These are phyloP conservation scores for Pelodiscus sinensis DNA, from an alignment of 2,113 vertebrate genomes.

Conservation along the genomic window DNA sequence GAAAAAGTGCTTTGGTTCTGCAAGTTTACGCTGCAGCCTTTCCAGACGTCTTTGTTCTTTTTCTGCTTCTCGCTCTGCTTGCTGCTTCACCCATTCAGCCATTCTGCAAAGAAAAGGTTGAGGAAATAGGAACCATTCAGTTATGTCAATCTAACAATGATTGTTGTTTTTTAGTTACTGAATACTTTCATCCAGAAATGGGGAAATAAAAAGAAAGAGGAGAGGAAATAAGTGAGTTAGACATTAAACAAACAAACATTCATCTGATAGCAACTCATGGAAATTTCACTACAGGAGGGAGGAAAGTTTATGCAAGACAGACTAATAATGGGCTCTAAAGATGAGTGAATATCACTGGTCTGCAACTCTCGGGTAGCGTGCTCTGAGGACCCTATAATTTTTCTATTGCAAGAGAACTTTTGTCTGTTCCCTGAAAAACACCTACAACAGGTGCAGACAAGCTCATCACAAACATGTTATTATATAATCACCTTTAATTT, in stretches of 20 bases:
- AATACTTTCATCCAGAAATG: not conserved
- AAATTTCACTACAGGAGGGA: not conserved
- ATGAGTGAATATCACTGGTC: rapidly evolving
- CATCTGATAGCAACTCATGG: not conserved
- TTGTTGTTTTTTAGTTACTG: not conserved
- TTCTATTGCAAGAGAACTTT: not conserved
- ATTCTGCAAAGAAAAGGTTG: constrained; percentile 80
- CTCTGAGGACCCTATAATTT: not conserved
- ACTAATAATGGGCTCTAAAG: not conserved
- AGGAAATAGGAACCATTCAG: rapidly evolving
- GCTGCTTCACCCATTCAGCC: constrained; percentile 96
- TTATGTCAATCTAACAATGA: rapidly evolving
- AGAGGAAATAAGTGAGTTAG: not conserved
- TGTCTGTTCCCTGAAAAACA: not conserved
- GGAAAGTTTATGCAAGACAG: not conserved
- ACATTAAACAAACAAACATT: not conserved
- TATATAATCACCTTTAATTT: not conserved
- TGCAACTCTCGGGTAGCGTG: not conserved
- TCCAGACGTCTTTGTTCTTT: constrained; percentile 92
- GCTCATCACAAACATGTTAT: not conserved
- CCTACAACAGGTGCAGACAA: not conserved
- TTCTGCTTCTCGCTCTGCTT: constrained; percentile 92
- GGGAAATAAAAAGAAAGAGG: not conserved
- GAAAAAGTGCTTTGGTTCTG: constrained; percentile 88
- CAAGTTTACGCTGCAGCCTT: constrained; percentile 89